Percentiles rank a stretch among this genome's conserved stretches.
Conservation (phyloP, 2,113 vertebrate genomes). For the Callipepla squamata region DNA sequence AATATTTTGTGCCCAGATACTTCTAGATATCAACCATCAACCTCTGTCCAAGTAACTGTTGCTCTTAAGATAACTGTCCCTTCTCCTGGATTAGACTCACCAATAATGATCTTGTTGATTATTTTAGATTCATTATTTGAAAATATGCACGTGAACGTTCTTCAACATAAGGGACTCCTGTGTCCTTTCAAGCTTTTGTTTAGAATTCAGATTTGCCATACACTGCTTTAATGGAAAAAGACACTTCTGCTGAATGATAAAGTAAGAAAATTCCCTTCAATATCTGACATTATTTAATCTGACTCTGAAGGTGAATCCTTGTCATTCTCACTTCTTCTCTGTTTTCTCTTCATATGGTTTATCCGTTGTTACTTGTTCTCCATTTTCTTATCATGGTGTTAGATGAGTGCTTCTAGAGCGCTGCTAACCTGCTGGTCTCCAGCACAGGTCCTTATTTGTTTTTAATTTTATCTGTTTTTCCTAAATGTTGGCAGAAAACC, state of each 20-base stretch:
- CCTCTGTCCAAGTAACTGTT: not conserved
- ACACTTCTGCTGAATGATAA: not conserved
- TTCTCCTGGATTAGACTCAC: not conserved
- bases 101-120: not conserved
- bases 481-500: not conserved
- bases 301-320: not conserved
- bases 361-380: not conserved
- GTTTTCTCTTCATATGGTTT: not conserved
- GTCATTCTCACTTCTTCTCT: not conserved
- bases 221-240: not conserved
- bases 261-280: not conserved
- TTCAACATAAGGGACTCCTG: not conserved
- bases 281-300: not conserved
- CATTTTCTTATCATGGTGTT: not conserved
- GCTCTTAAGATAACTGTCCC: not conserved
- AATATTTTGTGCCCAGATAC: not conserved
- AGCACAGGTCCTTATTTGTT: not conserved
- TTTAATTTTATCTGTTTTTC: not conserved
- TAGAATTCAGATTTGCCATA: not conserved
- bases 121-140: not conserved
- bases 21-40: not conserved
- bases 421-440: not conserved
- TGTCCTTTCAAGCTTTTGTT: not conserved
- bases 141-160: rapidly evolving
- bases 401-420: not conserved